Evolutionary conservation across 1,140 invertebrate species (phyloP).

Genomic region (Laodelphax striatellus): DNA sequence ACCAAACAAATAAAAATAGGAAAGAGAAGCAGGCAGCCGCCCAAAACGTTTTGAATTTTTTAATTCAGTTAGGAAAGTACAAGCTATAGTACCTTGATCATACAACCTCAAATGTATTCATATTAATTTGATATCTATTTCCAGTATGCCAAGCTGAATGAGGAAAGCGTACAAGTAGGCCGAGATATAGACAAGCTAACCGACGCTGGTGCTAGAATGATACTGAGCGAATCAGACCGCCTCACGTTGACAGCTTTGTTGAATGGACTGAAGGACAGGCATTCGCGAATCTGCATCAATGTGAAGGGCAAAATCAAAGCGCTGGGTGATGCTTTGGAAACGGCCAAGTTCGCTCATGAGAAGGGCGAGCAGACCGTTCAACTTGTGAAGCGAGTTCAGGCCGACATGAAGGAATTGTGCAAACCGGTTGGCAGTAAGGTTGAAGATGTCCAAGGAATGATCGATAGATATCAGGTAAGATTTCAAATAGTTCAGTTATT

Average conservation of each 20-base stretch:
- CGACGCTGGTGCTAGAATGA: conserved; percentile 68
- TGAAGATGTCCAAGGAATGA: conserved; percentile 69
- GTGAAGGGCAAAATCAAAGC: conserved; percentile 56
- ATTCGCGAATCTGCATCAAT: conserved; percentile 53
- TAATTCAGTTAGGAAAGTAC: too few species aligned
- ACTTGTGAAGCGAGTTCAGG: conserved; percentile 67
- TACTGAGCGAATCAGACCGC: conserved; percentile 74
- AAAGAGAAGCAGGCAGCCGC: too few species aligned
- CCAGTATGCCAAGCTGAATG: conserved; percentile 60
- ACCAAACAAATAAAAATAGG: too few species aligned
- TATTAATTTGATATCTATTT: too few species aligned
- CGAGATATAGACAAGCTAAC: conserved; percentile 58
- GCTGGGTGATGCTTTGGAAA: conserved; percentile 60
- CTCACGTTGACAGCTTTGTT: conserved; percentile 65
- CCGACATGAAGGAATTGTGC: conserved; percentile 67
- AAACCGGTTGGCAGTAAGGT: conserved; percentile 74
- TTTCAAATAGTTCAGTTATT: background rate
- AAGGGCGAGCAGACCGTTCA: conserved; percentile 66
- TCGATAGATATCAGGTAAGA: conserved; percentile 55
- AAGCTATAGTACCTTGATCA: too few species aligned
- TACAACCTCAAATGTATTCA: too few species aligned
- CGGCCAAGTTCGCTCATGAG: conserved; percentile 63
- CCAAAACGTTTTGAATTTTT: too few species aligned
- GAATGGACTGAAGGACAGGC: conserved; percentile 62
- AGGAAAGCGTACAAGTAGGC: conserved; percentile 57